Evolutionary conservation across 2,888 invertebrate genomes (phyloP).

Genomic region (Drosophila glabriapex): DNA sequence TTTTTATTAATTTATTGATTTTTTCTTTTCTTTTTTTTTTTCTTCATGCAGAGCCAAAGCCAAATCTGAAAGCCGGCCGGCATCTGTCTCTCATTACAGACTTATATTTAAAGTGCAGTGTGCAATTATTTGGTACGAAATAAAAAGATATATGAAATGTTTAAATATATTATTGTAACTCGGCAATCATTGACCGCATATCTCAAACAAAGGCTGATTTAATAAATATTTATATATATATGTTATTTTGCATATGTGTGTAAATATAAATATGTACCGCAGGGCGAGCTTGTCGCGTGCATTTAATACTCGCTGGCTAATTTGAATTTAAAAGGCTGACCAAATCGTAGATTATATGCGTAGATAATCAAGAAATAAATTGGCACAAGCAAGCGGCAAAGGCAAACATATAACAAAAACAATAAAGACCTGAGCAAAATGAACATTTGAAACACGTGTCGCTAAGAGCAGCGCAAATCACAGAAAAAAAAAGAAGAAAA

Average conservation of each 20-base stretch:
- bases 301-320: constrained; percentile 67
- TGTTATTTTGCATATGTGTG: background rate
- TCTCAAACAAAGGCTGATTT: constrained; percentile 1
- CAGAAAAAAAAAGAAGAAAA: constrained; percentile 8
- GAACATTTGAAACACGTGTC: constrained; percentile 78
- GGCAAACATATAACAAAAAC: constrained; percentile 14
- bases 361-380: constrained; percentile 74
- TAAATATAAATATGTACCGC: constrained; percentile 2
- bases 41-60: constrained; percentile 24
- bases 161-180: constrained; percentile 8
- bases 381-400: constrained; percentile 61
- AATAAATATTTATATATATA: background rate
- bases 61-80: constrained; percentile 48
- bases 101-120: constrained; percentile 40
- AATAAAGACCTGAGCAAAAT: constrained; percentile 40
- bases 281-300: constrained; percentile 65
- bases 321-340: constrained; percentile 76
- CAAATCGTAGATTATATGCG: constrained; percentile 68
- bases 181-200: constrained; percentile 35
- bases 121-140: constrained; percentile 42
- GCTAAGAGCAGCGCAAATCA: constrained; percentile 54
- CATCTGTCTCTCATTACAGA: constrained; percentile 14
- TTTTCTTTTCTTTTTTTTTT: background rate
- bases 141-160: constrained; percentile 13
- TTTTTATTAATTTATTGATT: background rate